Evolutionary conservation across 2,113 vertebrate genomes (phyloP).

Genomic region (Centropus bengalensis): DNA sequence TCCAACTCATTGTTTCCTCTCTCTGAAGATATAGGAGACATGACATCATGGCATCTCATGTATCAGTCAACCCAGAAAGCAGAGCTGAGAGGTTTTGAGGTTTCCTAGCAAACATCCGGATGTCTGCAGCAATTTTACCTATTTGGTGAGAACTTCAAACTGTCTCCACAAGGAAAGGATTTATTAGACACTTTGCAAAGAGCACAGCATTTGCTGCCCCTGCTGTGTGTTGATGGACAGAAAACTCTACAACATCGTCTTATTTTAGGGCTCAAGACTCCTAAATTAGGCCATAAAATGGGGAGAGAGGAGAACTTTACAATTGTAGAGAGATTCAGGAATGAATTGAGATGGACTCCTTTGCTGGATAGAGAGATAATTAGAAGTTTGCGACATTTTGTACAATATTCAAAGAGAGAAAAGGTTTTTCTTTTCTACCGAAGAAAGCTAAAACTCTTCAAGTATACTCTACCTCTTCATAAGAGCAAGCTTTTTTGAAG

Average conservation of each 20-base stretch:
- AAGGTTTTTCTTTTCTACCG: slow-evolving; percentile 6
- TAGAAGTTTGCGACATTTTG: slow-evolving; percentile 3
- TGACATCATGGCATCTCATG: neutral
- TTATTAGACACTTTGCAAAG: neutral
- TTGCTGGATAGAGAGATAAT: neutral
- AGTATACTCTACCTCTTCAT: neutral
- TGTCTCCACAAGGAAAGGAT: neutral
- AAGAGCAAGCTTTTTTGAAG: slow-evolving; percentile 42
- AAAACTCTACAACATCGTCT: neutral
- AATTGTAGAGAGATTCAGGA: neutral
- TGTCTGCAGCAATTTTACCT: slow-evolving; percentile 6
- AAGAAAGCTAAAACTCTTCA: slow-evolving; percentile 28
- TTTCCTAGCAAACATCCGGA: neutral
- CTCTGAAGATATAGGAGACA: neutral
- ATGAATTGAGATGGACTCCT: neutral
- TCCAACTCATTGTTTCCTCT: neutral
- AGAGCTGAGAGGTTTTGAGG: slow-evolving; percentile 38
- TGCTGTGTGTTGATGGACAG: neutral
- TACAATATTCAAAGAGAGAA: slow-evolving; percentile 3
- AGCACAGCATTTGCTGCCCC: neutral
- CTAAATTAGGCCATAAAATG: neutral
- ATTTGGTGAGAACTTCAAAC: neutral
- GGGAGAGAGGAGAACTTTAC: neutral
- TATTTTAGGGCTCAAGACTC: neutral
- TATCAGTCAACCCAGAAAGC: neutral